Base-by-base conservation (phyloP, 2,113 vertebrate genomes). In the Triplophysa rosa region DNA sequence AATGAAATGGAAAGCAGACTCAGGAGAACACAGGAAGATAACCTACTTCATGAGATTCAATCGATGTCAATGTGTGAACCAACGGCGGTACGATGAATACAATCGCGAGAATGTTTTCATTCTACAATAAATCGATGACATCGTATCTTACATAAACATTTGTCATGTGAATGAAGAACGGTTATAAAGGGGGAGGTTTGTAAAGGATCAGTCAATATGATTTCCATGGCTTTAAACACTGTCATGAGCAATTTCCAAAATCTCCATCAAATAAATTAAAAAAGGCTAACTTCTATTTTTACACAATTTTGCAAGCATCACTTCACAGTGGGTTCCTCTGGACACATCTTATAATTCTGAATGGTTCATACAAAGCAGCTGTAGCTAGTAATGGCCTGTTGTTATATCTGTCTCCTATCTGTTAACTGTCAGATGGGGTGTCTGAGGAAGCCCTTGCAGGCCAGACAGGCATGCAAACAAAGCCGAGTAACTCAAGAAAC, bases 401-500 rank as follows among this genome's bases (percentile, higher is more conserved):
- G 40, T 74, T n/a, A 59, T 59, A 26, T 45, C 9, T 42, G 42
- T 33, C 78, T 1, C 24, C 29, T 11, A 37, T 37, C 33, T 29
- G 56, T 63, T 19, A n/a, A 11, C 16, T 21, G n/a, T 82, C 62
- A 47, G 7, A 63, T 40, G 75, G 67, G 68, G 70, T 67, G 64
- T 65, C 54, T 52, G 45, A 68, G 17, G 56, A 66, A 56, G 74
- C 49, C 47, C 40, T 14, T 14, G 47, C 66, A 62, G 59, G 52
- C 24, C 24, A 75, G 56, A 78, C 62, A 65, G 78, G 2, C 67
- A 78, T 8, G 52, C 40, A 72, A 74, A 69, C 69, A 74, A 33
- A 17, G 54, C 54, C 2, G 24, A 59, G 73, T 58, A 82, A 85
- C 73, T 40, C 9, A 58, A 83, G 84, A 26, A 67, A 66, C 12